Evolutionary conservation across 2,797 vertebrate species (phyloP).

Genomic region (Sphaeramia orbicularis): DNA sequence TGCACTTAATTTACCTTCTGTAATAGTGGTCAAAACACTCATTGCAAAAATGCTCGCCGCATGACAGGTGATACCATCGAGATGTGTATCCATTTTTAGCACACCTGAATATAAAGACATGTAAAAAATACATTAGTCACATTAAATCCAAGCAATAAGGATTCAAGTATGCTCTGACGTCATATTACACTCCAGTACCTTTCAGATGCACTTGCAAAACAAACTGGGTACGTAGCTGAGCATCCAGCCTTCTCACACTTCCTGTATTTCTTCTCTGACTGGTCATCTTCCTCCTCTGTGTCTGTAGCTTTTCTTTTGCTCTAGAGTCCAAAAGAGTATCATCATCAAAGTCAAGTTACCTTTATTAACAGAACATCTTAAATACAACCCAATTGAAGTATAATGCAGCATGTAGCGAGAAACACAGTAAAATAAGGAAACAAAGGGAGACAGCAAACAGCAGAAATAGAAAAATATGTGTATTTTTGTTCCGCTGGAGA

Average conservation of each 20-base stretch:
- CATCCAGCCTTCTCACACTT: constrained; percentile 99
- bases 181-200: constrained; percentile 80
- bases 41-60: constrained; percentile 99
- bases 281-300: constrained; percentile 92
- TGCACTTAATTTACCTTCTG: constrained; percentile 89
- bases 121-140: no score
- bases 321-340: constrained; percentile 72
- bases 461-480: no score
- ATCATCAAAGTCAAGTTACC: neutral
- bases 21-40: constrained; percentile 99
- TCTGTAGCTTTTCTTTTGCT: constrained; percentile 91
- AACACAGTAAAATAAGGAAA: no score
- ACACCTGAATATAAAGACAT: constrained; percentile 86
- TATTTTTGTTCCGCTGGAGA: no score
- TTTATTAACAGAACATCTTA: neutral
- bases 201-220: constrained; percentile 97
- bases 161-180: neutral
- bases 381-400: neutral
- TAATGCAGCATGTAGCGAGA: no score
- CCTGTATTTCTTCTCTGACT: constrained; percentile 95
- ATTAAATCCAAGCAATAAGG: neutral
- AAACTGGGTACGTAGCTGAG: constrained; percentile 93
- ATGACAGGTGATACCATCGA: constrained; percentile 98
- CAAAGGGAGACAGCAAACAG: no score
- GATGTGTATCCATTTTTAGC: constrained; percentile 99